These are phyloP conservation scores for Peromyscus attwateri DNA, from an alignment of 2,797 vertebrate genomes.

Conservation along the genomic window DNA sequence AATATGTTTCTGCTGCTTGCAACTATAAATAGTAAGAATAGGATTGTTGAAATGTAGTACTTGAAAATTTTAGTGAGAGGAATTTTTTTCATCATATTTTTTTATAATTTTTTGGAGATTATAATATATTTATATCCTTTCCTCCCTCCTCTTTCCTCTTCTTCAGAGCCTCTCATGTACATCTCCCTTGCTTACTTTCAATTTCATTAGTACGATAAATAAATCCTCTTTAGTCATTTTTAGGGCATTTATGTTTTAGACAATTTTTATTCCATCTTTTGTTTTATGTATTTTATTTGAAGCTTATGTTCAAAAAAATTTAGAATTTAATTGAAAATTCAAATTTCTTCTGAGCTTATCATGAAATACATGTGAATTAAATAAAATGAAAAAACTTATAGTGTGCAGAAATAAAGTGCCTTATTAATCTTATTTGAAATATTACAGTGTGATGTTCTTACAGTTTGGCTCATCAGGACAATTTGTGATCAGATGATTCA, in stretches of 20 bases:
- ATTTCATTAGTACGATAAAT: neutral
- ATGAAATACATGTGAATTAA: neutral
- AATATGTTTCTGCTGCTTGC: neutral
- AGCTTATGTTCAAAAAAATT: neutral
- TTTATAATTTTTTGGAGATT: too few species aligned
- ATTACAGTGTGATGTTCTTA: neutral
- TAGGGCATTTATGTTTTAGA: neutral
- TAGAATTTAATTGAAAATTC: neutral
- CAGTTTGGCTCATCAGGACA: neutral
- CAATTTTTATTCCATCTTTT: neutral
- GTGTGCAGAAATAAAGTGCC: neutral
- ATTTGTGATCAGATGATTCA: slow-evolving; percentile 35
- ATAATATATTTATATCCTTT: too few species aligned
- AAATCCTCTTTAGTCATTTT: neutral
- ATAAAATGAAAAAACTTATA: neutral
- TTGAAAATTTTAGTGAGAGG: neutral
- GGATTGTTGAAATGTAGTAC: neutral
- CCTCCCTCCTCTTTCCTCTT: neutral
- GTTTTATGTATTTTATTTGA: neutral
- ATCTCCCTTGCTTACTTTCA: neutral
- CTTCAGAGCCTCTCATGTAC: neutral
- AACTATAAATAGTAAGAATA: neutral
- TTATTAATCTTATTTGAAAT: slow-evolving; percentile 8
- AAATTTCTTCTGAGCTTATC: neutral
- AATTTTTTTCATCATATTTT: neutral